phyloP scores from a whole-genome alignment of 2,797 vertebrate genomes.

The Chloroceryle inda region DNA sequence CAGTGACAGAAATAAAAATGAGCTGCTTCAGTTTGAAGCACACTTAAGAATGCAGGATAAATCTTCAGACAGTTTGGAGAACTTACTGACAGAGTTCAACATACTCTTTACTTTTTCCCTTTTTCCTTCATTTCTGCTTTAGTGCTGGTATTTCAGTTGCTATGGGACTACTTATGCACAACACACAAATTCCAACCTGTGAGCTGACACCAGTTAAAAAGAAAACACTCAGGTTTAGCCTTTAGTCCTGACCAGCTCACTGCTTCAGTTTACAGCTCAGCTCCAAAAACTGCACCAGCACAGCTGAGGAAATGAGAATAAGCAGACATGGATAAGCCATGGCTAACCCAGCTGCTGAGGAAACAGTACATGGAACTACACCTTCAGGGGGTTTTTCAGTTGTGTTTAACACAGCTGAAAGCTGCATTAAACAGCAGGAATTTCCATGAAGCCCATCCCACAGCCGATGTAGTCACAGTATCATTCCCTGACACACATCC shows the following conservation, averaged over 20 bases:
- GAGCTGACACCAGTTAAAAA: slow-evolving; percentile 1
- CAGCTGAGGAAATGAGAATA: background rate
- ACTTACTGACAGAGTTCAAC: background rate
- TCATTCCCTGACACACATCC: background rate
- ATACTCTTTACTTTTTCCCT: background rate
- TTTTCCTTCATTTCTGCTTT: background rate
- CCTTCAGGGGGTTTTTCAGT: background rate
- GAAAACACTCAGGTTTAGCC: slow-evolving; percentile 17
- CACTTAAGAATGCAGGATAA: background rate
- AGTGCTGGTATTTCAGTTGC: background rate
- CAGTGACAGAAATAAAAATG: background rate
- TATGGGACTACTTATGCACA: background rate
- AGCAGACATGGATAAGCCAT: background rate
- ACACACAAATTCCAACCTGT: background rate
- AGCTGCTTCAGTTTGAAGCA: background rate
- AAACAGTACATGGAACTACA: background rate
- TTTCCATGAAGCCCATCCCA: background rate
- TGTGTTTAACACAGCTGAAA: background rate
- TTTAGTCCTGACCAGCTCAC: background rate
- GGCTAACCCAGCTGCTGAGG: background rate
- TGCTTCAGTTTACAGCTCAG: background rate
- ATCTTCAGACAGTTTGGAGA: background rate
- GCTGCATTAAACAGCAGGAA: background rate
- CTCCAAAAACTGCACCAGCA: background rate
- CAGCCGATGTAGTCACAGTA: background rate